Base-by-base conservation (phyloP, 2,797 vertebrate species). In the Somateria mollissima region DNA sequence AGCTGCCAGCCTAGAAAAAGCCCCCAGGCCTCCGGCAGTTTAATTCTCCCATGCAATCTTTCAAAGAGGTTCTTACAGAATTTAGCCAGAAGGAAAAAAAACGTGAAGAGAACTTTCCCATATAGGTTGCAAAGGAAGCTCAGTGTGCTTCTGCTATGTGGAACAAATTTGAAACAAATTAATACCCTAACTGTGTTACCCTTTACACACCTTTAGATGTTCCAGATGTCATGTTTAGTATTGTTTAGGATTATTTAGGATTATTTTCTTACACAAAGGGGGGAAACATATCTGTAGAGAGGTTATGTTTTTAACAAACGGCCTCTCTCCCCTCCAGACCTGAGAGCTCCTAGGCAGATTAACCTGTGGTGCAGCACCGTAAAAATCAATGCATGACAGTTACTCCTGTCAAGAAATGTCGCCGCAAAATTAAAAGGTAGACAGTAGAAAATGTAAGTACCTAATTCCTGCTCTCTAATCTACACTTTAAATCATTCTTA, bases 81-180 rank as follows among this genome's bases (percentile, higher is more conserved):
- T 70, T 89, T 13, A 83, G 24, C 11, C 54, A 66, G 30, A 41
- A 84, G 14, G 27, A 88, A 89, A 39, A 36, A 34, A 37, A 0
- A 0, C 37, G 21, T 19, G 53, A n/a, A 56, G 78, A 49, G 7
- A 6, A 51, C 28, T 25, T 34, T 25, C 43, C 47, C 47, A 27
- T 1, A 3, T 2, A 57, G 14, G 57, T 2, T 77, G 27, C 41
- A 30, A 75, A 81, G 41, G 4, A 19, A 36, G 43, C 57, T 3
- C 15, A 25, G 9, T 2, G 8, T 0, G 2, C 13, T 78, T 53
- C 18, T 58, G 49, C n/a, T 22, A 28, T 0, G 1, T 2, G 65
- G 70, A 20, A 25, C 36, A 36, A 49, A 32, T 32, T 24, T 54
- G 34, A 24, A 67, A 56, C 0, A 27, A 86, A 78, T 80, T 7